These are phyloP conservation scores for Cremastobaeus sp. DNA, from an alignment of 2,888 invertebrate genomes.

Conservation along the genomic window DNA sequence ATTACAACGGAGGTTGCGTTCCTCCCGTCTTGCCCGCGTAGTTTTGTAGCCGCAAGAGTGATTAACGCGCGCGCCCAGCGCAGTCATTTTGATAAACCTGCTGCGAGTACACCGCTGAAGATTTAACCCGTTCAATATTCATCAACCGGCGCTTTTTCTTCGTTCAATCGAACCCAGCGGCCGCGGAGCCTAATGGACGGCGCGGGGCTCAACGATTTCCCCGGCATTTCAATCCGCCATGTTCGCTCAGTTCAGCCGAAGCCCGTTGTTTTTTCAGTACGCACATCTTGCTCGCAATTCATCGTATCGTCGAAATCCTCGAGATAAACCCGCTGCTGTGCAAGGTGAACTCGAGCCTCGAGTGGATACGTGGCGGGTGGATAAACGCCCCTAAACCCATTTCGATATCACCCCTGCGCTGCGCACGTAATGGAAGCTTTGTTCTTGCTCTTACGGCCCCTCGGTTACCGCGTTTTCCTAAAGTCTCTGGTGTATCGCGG, in stretches of 20 bases:
- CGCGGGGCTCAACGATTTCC: no score
- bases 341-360: slow-evolving; percentile 15
- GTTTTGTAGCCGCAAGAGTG: slow-evolving; percentile 43
- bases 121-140: no score
- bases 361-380: slow-evolving; percentile 33
- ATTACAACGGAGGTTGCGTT: slow-evolving; percentile 42
- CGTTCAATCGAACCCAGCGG: no score
- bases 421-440: slow-evolving; percentile 44
- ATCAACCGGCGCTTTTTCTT: no score
- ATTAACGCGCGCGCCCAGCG: slow-evolving; percentile 51
- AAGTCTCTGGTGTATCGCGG: slow-evolving; percentile 66
- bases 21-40: slow-evolving; percentile 33
- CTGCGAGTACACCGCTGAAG: not conserved
- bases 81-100: slow-evolving; percentile 46
- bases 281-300: no score
- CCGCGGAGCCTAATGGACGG: no score
- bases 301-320: slow-evolving; percentile 6
- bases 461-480: slow-evolving; percentile 65
- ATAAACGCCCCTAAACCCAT: slow-evolving; percentile 32
- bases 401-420: slow-evolving; percentile 27
- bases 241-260: no score
- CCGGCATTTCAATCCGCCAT: no score
- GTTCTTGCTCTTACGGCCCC: slow-evolving; percentile 54
- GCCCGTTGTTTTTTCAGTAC: no score
- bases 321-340: slow-evolving; percentile 20